These are phyloP conservation scores for Spodoptera picta DNA, from an alignment of 2,888 invertebrate genomes.

Conservation along the genomic window DNA sequence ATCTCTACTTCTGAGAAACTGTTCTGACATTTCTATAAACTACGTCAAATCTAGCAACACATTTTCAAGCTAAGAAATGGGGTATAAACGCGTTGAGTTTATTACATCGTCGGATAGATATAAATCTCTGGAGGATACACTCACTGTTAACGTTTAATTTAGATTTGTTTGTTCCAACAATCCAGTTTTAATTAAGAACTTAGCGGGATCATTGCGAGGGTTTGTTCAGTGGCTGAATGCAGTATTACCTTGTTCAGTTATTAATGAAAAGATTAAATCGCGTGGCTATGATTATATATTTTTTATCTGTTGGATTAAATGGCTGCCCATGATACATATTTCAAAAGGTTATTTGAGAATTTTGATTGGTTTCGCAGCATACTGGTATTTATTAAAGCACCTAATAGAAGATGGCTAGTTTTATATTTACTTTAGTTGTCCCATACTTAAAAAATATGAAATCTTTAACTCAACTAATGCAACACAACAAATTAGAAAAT, in stretches of 20 bases:
- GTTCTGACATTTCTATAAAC: not conserved
- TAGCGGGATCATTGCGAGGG: slow-evolving; percentile 18
- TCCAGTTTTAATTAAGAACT: slow-evolving; percentile 46
- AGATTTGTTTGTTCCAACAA: slow-evolving; percentile 40
- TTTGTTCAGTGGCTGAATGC: slow-evolving; percentile 20
- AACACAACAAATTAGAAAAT: no score
- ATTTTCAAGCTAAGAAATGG: slow-evolving; percentile 20
- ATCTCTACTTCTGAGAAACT: no score
- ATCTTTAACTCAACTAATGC: no score
- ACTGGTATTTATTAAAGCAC: no score
- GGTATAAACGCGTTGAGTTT: slow-evolving; percentile 35
- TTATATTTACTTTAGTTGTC: no score
- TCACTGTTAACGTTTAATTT: slow-evolving; percentile 46
- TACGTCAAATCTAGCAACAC: not conserved
- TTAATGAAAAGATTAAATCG: slow-evolving; percentile 6
- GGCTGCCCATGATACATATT: not conserved
- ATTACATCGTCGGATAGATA: slow-evolving; percentile 30
- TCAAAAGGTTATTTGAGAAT: no score
- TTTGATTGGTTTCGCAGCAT: no score
- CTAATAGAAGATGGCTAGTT: no score
- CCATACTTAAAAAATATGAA: no score
- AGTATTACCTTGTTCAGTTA: slow-evolving; percentile 14
- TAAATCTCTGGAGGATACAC: slow-evolving; percentile 31
- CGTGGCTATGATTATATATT: slow-evolving; percentile 11
- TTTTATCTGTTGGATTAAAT: not conserved